Evolutionary conservation across 2,797 vertebrate genomes (phyloP), one percentile per base, ranked within the genome.

Genomic region (Darevskia mixta): DNA sequence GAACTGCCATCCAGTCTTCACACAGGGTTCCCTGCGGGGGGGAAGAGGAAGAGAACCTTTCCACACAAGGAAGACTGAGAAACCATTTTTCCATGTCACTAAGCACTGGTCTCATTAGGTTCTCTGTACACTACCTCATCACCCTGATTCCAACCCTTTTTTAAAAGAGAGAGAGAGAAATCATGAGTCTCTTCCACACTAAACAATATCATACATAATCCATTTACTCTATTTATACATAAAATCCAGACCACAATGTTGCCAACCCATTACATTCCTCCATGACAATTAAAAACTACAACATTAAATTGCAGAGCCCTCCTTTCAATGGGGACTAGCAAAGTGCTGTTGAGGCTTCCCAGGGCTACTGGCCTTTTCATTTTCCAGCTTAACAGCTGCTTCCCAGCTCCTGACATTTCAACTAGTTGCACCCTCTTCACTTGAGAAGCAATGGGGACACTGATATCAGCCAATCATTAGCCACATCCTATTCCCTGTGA

Each of bases 1-100:
- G 92, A 91, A 97, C 95, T 1, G 90, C 93, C 64, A 97, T 92
- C 97, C 97, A 97, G 95, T 97, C 98, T 80, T 98, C 97, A 88
- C 97, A 96, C 3, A 96, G 94, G 9, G 97, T 97, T 66, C 97
- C 98, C 97, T 97, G 85, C 55, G 87, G 55, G 8, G 61, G 38
- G 17, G 58, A 38, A 1, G 82, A 82, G 0, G 4, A 79, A 67
- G 3, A 84, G 3, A 61, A 75, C 3, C 1, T 78, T 17, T 72
- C 43, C 8, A 5, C 5, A 41, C 38, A 0, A 0, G 67, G 32
- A 72, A 8, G 2, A 55, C 58, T 29, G 3, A 78, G 73, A 41
- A 88, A 83, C 10, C 45, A 78, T 83, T 71, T 87, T 77, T 71
- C 64, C 64, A 71, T 67, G 73, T 78, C 87, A 78, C 81, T 83